Evolutionary conservation across 2,113 vertebrate genomes (phyloP).

Genomic region (Castor canadensis): DNA sequence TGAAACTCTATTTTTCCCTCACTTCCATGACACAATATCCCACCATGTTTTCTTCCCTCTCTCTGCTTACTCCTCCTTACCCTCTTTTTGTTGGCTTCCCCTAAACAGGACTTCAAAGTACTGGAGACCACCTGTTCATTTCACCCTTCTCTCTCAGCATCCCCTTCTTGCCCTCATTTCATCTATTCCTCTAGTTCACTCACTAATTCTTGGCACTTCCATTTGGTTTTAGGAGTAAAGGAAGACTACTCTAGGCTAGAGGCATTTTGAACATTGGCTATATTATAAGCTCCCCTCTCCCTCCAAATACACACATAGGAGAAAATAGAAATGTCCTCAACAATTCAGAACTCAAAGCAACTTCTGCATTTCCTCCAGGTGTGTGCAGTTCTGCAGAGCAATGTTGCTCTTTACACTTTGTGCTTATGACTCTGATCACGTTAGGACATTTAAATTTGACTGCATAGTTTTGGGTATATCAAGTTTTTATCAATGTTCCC

Average conservation of each 20-base stretch:
- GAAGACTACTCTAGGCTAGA: neutral
- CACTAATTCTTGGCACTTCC: neutral
- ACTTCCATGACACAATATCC: neutral
- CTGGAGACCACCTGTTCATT: neutral
- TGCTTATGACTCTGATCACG: neutral
- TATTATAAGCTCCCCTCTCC: neutral
- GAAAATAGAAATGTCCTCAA: neutral
- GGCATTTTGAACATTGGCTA: neutral
- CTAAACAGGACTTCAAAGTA: neutral
- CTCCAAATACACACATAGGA: neutral
- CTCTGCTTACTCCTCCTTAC: neutral
- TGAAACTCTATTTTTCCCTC: neutral
- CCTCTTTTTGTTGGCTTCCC: neutral
- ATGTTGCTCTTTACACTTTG: neutral
- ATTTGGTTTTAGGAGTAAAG: neutral
- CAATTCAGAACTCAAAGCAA: neutral
- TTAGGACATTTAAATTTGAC: constrained; percentile 1
- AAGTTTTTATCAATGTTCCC: neutral
- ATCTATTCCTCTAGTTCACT: neutral
- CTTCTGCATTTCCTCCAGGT: constrained; percentile 8
- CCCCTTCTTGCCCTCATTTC: neutral
- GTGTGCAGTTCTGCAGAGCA: neutral
- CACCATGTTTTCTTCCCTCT: neutral
- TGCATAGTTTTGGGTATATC: neutral
- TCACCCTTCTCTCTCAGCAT: neutral